A percentile compares a stretch with the other conserved stretches of the same genome.
Conservation (phyloP, 2,888 invertebrate species). For the Amphiduros pacificus region DNA sequence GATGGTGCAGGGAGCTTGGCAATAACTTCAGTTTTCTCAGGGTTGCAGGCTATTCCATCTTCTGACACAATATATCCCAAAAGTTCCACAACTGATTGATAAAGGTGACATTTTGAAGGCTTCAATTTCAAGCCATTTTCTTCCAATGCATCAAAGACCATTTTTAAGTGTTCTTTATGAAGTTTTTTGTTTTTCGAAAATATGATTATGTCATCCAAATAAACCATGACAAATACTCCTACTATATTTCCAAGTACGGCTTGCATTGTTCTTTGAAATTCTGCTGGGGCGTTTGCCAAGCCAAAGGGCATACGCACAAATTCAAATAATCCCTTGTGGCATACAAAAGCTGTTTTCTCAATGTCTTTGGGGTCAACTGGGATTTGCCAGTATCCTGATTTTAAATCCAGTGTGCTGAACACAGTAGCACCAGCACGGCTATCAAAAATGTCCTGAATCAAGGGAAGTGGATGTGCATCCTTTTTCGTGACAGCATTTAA, state of each 20-base stretch:
- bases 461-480: conserved; percentile 13
- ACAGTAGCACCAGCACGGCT: conserved; percentile 15
- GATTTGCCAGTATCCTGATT: conserved; percentile 33
- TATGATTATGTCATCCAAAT: conserved; percentile 19
- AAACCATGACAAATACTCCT: conserved; percentile 6
- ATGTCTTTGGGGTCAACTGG: conserved; percentile 11
- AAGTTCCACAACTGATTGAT: background rate
- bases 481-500: conserved; percentile 8
- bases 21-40: conserved; percentile 7
- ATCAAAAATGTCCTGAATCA: conserved; percentile 25
- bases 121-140: conserved; percentile 1
- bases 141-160: background rate
- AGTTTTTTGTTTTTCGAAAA: background rate
- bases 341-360: conserved; percentile 25
- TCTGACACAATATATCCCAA: conserved; percentile 6
- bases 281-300: conserved; percentile 14
- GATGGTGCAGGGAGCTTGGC: background rate
- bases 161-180: conserved; percentile 4
- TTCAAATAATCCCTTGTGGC: conserved; percentile 25
- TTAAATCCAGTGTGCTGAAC: conserved; percentile 31
- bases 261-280: conserved; percentile 24
- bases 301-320: conserved; percentile 24
- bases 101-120: background rate
- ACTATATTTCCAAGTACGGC: background rate
- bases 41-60: conserved; percentile 17